Evolutionary conservation across 1,140 invertebrate genomes (phyloP), one percentile per base, ranked within the genome.

Genomic region (Drosophila neocordata): DNA sequence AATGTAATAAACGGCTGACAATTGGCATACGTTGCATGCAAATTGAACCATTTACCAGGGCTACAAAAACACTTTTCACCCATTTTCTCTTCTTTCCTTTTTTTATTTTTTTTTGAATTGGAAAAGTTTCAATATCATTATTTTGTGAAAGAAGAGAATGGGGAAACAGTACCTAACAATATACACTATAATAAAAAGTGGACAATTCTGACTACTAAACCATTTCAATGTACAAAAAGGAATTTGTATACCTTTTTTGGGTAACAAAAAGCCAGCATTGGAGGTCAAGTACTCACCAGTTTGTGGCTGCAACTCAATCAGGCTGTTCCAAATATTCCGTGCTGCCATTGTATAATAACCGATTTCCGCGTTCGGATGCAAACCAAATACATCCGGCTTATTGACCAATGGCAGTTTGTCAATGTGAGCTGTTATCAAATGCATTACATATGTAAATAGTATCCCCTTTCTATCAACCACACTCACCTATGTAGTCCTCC

Each of bases 331-430:
- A 93, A 98, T 97, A 81, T 95, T 95, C 77, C 95, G 95, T 4
- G 96, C 95, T 0, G 96, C 95, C 91, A 96, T 94, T 38, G 96
- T 97, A 90, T 97, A 97, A 91, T 96, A 96, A n/a, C 95, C 95
- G 89, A 98, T 98, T 93, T 98, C 97, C 6, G 97, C 97, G 92
- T 98, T 99, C 37, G 95, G 94, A 92, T 99, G 96, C 75, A 99
- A 93, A 65, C 97, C 97, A 93, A 98, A 96, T 61, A 98, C 95
- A 90, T 97, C 96, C 1, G 97, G 97, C 22, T 95, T 95, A 76
- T 96, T 96, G 2, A 94, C 93, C 34, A 96, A 82, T 4, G 96
- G 96, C 7, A 97, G 84, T 69, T 93, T 93, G 79, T 97, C 95
- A 73, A 97, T 96, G 74, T 91, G 90, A 57, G 84, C 90, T 91